Evolutionary conservation across 1,140 invertebrate genomes (phyloP), one percentile per base, ranked within the genome.

Genomic region (Reticulitermes speratus): DNA sequence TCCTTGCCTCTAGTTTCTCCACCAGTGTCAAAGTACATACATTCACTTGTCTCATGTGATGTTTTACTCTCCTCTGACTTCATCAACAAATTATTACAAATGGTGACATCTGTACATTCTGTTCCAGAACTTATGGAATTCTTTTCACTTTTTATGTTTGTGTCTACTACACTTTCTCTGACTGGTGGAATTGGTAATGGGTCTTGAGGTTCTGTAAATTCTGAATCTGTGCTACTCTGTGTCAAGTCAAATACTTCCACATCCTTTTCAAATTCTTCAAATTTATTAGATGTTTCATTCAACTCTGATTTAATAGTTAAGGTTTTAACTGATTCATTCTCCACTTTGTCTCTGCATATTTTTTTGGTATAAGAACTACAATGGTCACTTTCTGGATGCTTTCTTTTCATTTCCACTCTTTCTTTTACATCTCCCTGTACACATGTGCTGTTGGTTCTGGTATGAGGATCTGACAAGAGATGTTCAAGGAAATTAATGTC

Each of bases 21-120:
- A 52, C 90, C 89, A 86, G 89, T 90, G 86, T 89, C 86, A 87
- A 87, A 65, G 32, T 32, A 38, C 9, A 23, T 85, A 38, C 38
- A 38, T 38, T 38, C 38, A 38, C 38, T 38, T 38, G 38, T 65
- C 7, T 21, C 25, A 65, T 85, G 2, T 21, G 25, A 0, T 69
- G 38, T 9, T 32, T 11, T 21, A 16, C 16, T 75, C 44, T 21
- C 30, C 52, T 75, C n/a, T 25, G 65, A 75, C n/a, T 75, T 75
- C 65, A n/a, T 75, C 9, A 75, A 30, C n/a, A 75, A 75, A 75
- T 75, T 16, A n/a, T 30, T 75, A n/a, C 6, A 55, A 75, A 75
- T 25, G n/a, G 65, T 75, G 12, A 75, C 7, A 7, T 75, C n/a
- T 75, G 11, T 0, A 11, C n/a, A 25, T n/a, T 75, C 65, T 75